These are phyloP conservation scores for Papio anubis DNA, from an alignment of 2,113 vertebrate genomes.

Conservation along the genomic window DNA sequence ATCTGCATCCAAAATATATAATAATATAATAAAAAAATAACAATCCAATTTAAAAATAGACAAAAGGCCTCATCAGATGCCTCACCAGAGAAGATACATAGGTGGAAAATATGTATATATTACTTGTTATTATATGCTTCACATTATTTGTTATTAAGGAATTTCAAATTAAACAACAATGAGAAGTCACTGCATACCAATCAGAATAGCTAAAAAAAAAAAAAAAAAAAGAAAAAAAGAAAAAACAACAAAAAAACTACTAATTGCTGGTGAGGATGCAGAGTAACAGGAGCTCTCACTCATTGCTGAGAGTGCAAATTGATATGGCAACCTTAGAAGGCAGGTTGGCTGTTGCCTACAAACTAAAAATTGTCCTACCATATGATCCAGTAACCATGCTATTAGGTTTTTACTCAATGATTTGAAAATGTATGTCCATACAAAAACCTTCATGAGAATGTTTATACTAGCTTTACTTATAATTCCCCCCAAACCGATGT, in stretches of 20 bases:
- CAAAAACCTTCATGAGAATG: background rate
- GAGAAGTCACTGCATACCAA: too few relatives aligned
- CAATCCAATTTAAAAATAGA: background rate
- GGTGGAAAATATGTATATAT: background rate
- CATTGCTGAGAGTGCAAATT: background rate
- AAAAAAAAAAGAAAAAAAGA: too few relatives aligned
- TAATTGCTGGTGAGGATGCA: background rate
- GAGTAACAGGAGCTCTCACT: background rate
- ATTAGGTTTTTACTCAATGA: background rate
- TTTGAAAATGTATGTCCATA: background rate
- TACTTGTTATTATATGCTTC: background rate
- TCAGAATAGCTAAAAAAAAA: too few relatives aligned
- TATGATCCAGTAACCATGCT: background rate
- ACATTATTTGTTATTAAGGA: too few relatives aligned
- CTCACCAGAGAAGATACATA: background rate
- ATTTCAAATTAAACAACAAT: too few relatives aligned
- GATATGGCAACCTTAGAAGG: background rate
- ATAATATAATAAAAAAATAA: background rate
- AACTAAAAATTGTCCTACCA: background rate
- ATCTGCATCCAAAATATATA: background rate
- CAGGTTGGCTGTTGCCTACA: background rate
- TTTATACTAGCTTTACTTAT: background rate
- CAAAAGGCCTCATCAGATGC: background rate
- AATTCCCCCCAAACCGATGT: background rate
- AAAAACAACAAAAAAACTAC: too few relatives aligned